These are phyloP conservation scores for Pachyuromys duprasi DNA, from an alignment of 2,797 vertebrate genomes.

Conservation along the genomic window DNA sequence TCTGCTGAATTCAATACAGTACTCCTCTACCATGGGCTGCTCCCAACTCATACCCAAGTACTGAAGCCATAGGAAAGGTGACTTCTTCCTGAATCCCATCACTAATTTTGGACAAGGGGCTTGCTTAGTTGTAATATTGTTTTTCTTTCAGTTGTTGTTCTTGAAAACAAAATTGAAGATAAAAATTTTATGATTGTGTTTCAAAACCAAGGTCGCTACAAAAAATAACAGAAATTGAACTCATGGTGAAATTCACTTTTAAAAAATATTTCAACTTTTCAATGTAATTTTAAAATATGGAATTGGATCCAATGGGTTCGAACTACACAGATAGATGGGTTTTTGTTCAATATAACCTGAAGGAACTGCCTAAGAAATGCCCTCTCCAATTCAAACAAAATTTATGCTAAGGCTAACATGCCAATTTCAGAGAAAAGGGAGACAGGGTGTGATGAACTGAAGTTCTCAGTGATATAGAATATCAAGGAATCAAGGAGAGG, in stretches of 20 bases:
- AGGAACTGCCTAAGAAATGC: neutral
- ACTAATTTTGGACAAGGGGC: neutral
- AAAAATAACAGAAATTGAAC: constrained; percentile 45
- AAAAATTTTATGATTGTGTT: neutral
- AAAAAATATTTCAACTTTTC: constrained; percentile 22
- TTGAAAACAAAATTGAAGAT: neutral
- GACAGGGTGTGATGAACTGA: too few relatives aligned
- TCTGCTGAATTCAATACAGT: neutral
- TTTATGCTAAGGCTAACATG: too few relatives aligned
- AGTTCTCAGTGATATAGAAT: too few relatives aligned
- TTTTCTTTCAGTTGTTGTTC: neutral
- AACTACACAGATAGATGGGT: neutral
- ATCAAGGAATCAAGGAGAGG: too few relatives aligned
- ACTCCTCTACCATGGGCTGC: neutral
- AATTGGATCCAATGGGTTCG: neutral
- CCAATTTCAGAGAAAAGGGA: too few relatives aligned
- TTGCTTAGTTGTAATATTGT: neutral
- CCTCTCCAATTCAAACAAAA: too few relatives aligned
- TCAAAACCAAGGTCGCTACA: neutral
- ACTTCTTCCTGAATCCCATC: neutral
- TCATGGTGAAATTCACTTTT: constrained; percentile 20
- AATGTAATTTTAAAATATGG: neutral
- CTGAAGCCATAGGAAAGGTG: neutral
- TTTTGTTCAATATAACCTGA: constrained; percentile 14
- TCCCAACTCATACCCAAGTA: neutral